Percentiles rank a stretch among this genome's conserved stretches.
These are phyloP conservation scores for Rhabdomys pumilio DNA, from an alignment of 2,797 vertebrate genomes.

Conservation along the genomic window DNA sequence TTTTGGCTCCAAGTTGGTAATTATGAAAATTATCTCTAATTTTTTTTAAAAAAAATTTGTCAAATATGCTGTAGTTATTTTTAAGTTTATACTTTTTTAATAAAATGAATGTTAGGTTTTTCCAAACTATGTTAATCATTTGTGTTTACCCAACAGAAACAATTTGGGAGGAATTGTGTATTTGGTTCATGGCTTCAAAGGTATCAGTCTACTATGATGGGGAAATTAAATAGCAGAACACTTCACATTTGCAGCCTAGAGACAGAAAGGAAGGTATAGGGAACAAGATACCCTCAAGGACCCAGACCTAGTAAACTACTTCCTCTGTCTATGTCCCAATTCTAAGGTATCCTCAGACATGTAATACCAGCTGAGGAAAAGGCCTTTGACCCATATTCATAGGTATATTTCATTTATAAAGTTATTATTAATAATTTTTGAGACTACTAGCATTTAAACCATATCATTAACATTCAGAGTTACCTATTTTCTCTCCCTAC, in stretches of 20 bases:
- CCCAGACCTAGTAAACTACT: not conserved
- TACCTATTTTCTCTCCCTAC: not conserved
- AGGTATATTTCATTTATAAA: not conserved
- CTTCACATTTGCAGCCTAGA: not conserved
- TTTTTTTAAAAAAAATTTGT: constrained; percentile 23
- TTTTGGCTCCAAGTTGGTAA: constrained; percentile 34
- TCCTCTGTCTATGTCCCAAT: not conserved
- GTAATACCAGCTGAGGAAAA: not conserved
- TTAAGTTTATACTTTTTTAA: not conserved
- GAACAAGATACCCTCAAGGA: not conserved
- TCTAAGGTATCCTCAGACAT: no score
- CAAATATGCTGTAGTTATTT: not conserved
- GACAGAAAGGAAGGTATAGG: not conserved
- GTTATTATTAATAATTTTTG: not conserved
- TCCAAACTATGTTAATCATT: not conserved
- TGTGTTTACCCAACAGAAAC: not conserved
- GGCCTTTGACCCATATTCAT: no score
- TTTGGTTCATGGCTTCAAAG: not conserved
- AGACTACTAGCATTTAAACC: not conserved
- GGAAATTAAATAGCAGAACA: not conserved
- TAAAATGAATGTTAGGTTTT: constrained; percentile 6
- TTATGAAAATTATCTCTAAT: constrained; percentile 14
- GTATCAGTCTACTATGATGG: not conserved
- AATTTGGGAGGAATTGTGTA: not conserved
- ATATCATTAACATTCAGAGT: constrained; percentile 3